Base-by-base conservation (phyloP, 2,797 vertebrate genomes). In the Molossus molossus region DNA sequence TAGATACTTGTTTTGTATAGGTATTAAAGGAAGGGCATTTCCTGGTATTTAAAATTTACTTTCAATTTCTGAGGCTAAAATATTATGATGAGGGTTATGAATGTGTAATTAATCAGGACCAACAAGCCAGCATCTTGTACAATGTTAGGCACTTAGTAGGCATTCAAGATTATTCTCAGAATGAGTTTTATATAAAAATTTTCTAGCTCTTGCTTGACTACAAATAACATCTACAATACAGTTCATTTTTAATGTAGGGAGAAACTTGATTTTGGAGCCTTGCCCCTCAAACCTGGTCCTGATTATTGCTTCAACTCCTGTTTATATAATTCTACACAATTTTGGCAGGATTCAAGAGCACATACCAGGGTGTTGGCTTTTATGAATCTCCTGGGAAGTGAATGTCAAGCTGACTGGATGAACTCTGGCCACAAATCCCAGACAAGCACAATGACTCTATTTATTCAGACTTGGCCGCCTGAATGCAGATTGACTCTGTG, bases 381-480 rank as follows among this genome's bases (percentile, higher is more conserved):
- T 98, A 99, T 98, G 98, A 98, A 98, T 97, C 99, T 97, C 98
- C 90, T 94, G 98, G 98, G 98, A 98, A 98, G 97, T 96, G 97
- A 98, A 98, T 98, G 98, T 98, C 98, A 98, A 96, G 98, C 98
- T 98, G 98, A 98, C 97, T 98, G 97, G 97, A 98, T 98, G 98
- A 99, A 99, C 98, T 98, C 98, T 98, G 98, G 98, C 98, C 99
- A 98, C 98, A 98, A 98, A 98, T 98, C 98, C 98, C 98, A 98
- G 98, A 98, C 98, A 98, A 98, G 98, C 97, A 99, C 98, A 99
- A 98, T 98, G 98, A 98, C 98, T 98, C 98, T 98, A 98, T 99
- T 99, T 99, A 99, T 98, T 98, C 98, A 98, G 98, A 97, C 98
- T 98, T 98, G 98, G 98, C 99, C 96, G 98, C 97, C 97, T 98